A percentile compares a stretch with the other conserved stretches of the same genome.
phyloP scores from a whole-genome alignment of 2,888 invertebrate genomes.

The Cantharis lateralis region DNA sequence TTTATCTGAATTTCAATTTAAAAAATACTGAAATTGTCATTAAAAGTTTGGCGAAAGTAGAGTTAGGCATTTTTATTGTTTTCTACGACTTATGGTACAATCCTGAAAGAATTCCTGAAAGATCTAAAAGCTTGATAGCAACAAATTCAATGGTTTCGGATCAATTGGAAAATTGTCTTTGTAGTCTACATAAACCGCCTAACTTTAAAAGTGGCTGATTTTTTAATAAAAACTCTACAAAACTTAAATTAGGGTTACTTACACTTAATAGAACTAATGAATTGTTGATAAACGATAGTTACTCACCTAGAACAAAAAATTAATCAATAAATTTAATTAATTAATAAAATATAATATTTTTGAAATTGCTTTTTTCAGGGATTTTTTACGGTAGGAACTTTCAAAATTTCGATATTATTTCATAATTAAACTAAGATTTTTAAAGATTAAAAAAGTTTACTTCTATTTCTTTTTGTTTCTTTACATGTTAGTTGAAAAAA shows the following conservation, averaged over 20 bases:
- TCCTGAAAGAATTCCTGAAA: neutral
- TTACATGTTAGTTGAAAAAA: too few species aligned
- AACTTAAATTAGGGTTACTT: neutral
- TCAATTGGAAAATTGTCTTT: neutral
- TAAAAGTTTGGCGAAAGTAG: neutral
- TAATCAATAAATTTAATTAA: too few species aligned
- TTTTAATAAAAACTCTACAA: neutral
- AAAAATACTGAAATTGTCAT: neutral
- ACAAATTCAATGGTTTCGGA: neutral
- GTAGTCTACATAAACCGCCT: neutral
- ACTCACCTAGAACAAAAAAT: neutral
- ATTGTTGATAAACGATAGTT: neutral
- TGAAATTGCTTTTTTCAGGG: too few species aligned
- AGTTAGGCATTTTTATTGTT: neutral
- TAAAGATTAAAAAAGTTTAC: too few species aligned
- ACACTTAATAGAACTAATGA: neutral
- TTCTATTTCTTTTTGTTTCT: too few species aligned
- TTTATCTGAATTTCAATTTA: neutral
- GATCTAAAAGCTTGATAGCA: neutral
- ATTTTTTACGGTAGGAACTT: too few species aligned
- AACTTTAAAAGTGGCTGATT: neutral
- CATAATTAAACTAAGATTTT: too few species aligned
- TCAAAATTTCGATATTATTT: too few species aligned
- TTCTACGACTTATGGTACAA: neutral
- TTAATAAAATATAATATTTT: too few species aligned